phyloP scores from a whole-genome alignment of 1,140 invertebrate genomes.

The Calephelis virginiensis region DNA sequence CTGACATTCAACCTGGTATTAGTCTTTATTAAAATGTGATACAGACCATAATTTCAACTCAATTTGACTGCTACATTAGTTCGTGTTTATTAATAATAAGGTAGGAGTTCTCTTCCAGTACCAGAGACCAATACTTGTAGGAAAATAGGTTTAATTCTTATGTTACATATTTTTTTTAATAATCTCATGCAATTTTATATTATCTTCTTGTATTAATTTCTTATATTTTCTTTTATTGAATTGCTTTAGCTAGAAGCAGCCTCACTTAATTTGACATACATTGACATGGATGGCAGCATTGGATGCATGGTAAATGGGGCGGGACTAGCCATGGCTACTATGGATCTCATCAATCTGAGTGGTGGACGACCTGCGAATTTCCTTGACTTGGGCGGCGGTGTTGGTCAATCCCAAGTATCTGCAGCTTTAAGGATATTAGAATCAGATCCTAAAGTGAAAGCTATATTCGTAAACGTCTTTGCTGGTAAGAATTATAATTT shows the following conservation, averaged over 20 bases:
- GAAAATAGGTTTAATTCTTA: too few species aligned
- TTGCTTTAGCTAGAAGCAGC: constrained; percentile 85
- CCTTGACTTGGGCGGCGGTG: constrained; percentile 96
- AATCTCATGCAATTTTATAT: too few species aligned
- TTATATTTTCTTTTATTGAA: constrained; percentile 3
- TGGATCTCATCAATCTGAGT: constrained; percentile 97
- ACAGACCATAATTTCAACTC: too few species aligned
- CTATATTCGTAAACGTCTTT: constrained; percentile 98
- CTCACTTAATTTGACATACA: constrained; percentile 96
- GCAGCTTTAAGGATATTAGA: constrained; percentile 98
- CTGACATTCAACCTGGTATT: too few species aligned
- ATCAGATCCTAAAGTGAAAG: constrained; percentile 93
- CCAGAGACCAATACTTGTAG: too few species aligned
- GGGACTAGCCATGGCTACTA: constrained; percentile 99
- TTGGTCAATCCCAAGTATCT: constrained; percentile 94
- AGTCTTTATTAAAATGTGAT: too few species aligned
- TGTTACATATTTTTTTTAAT: too few species aligned
- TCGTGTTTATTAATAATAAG: too few species aligned
- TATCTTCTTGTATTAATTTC: too few species aligned
- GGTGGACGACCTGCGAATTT: constrained; percentile 97
- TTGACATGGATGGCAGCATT: constrained; percentile 98
- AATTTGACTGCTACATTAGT: too few species aligned
- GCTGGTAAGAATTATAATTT: constrained; percentile 82
- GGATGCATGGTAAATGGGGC: constrained; percentile 97
- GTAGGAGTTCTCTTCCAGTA: too few species aligned